Evolutionary conservation across 2,888 invertebrate genomes (phyloP).

Genomic region (Ormyrus pomaceus): DNA sequence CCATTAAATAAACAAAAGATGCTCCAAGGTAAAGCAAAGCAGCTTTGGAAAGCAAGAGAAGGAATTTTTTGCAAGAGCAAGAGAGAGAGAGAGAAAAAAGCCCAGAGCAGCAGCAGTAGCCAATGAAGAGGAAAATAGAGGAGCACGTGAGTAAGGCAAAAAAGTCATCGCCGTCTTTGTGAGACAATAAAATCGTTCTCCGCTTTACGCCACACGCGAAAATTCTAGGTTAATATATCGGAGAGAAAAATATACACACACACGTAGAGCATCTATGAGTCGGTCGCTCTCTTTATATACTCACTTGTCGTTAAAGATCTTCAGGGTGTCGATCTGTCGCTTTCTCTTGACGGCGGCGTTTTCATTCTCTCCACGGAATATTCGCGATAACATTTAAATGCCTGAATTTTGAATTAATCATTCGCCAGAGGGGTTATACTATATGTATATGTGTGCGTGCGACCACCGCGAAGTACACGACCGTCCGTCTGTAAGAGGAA

Average conservation of each 20-base stretch:
- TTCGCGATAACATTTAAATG: slow-evolving; percentile 75
- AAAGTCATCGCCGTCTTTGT: background rate
- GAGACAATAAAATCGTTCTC: slow-evolving; percentile 11
- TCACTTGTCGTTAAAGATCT: slow-evolving; percentile 89
- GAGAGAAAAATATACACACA: background rate
- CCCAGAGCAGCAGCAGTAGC: no score
- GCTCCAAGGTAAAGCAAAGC: no score
- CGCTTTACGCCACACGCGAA: background rate
- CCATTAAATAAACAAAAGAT: no score
- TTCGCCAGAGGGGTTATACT: slow-evolving; percentile 62
- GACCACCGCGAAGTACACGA: slow-evolving; percentile 1
- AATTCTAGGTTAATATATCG: slow-evolving; percentile 35
- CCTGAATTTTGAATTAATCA: slow-evolving; percentile 71
- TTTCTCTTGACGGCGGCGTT: slow-evolving; percentile 77
- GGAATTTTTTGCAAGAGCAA: no score
- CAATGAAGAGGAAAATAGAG: background rate
- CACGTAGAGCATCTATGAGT: no score
- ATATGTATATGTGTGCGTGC: background rate
- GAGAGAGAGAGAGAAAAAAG: no score
- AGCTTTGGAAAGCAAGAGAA: no score
- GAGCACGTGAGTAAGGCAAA: slow-evolving; percentile 2
- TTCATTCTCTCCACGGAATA: slow-evolving; percentile 75
- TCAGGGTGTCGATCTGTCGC: slow-evolving; percentile 88
- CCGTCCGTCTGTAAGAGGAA: background rate
- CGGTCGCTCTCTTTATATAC: slow-evolving; percentile 59